These are phyloP conservation scores for Tauraco erythrolophus DNA, from an alignment of 2,113 vertebrate species.

Conservation along the genomic window DNA sequence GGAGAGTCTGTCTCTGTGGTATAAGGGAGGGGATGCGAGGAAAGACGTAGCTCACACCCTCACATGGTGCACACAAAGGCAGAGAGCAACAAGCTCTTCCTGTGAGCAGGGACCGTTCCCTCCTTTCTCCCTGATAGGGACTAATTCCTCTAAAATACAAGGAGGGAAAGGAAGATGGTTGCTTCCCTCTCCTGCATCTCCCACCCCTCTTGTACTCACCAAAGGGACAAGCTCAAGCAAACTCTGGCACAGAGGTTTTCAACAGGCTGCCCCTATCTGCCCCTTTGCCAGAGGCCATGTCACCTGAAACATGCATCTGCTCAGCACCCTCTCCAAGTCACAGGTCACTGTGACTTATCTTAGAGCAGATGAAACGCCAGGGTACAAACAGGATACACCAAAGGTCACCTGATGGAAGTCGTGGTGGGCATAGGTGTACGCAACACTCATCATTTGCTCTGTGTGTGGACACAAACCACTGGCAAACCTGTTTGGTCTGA, in stretches of 20 bases:
- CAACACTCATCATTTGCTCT: background rate
- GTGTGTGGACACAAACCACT: background rate
- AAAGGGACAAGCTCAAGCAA: background rate
- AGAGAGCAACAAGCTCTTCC: background rate
- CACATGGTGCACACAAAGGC: background rate
- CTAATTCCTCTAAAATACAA: background rate
- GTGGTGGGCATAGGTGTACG: background rate
- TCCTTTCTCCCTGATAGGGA: background rate
- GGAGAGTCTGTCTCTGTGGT: background rate
- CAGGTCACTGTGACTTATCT: background rate
- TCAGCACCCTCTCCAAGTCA: background rate
- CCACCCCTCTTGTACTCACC: background rate
- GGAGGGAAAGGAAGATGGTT: background rate
- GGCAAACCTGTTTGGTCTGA: background rate
- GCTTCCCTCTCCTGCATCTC: background rate
- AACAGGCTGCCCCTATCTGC: background rate
- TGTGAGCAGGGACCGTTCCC: background rate
- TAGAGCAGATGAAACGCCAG: background rate
- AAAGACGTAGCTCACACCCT: background rate
- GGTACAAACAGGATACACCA: background rate
- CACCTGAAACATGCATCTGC: accelerated
- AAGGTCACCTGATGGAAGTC: background rate
- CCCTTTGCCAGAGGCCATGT: background rate
- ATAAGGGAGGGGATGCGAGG: background rate
- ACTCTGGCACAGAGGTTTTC: background rate